A percentile compares a stretch with the other conserved stretches of the same genome.
Evolutionary conservation across 2,797 vertebrate genomes (phyloP).

Genomic region (Octomys mimax): DNA sequence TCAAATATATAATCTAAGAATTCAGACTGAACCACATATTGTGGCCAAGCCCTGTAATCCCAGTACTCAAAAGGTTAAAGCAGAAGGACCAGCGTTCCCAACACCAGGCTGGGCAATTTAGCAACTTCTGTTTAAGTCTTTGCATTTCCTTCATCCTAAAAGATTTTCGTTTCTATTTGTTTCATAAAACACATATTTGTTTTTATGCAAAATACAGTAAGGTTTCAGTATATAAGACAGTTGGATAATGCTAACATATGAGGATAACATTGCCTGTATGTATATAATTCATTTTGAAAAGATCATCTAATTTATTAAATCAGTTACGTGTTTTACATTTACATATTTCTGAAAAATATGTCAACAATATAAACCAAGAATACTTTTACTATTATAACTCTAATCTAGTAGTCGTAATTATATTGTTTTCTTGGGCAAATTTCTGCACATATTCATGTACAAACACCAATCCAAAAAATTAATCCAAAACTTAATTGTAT

Average conservation of each 20-base stretch:
- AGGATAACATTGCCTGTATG: neutral
- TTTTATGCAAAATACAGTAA: neutral
- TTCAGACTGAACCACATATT: neutral
- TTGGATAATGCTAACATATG: neutral
- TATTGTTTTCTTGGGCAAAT: neutral
- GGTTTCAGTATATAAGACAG: neutral
- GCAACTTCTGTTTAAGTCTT: neutral
- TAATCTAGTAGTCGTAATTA: neutral
- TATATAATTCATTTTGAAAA: neutral
- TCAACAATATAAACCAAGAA: neutral
- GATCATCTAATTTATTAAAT: neutral
- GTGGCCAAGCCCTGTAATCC: neutral
- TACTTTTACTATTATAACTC: neutral
- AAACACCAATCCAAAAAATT: neutral
- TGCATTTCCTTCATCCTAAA: neutral
- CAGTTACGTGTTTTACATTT: neutral
- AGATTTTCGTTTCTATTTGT: neutral
- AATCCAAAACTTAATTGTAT: neutral
- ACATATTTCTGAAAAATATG: neutral
- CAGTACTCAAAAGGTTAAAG: neutral
- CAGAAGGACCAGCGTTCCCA: neutral
- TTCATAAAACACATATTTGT: neutral
- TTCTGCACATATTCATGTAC: neutral
- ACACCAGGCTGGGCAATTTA: neutral
- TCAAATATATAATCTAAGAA: neutral